Conservation (phyloP, 2,797 vertebrate genomes). For the Sebastes paucispinis region DNA sequence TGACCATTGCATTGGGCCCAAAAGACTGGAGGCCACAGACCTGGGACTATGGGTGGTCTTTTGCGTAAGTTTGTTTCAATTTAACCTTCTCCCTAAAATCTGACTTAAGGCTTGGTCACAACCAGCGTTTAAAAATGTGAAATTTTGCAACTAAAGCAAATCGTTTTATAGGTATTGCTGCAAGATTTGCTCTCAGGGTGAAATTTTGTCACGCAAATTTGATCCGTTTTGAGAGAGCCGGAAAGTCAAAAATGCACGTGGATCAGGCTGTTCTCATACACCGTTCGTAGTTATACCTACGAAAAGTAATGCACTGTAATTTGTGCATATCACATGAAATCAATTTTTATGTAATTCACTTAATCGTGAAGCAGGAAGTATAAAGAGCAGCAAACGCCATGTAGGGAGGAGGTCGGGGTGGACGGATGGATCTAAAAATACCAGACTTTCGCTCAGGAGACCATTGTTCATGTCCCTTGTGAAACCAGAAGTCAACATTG, state of each 20-base stretch:
- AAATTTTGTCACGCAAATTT: not conserved
- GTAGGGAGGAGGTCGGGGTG: too few species aligned
- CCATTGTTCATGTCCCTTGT: too few species aligned
- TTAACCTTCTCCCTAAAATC: not conserved
- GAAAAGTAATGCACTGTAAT: too few species aligned
- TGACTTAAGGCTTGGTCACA: not conserved
- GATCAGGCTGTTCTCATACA: too few species aligned
- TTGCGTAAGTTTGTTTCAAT: slow-evolving; percentile 75
- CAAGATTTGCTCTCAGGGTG: not conserved
- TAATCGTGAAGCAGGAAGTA: too few species aligned
- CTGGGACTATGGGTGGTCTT: slow-evolving; percentile 87
- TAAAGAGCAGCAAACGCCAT: too few species aligned
- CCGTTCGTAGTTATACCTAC: too few species aligned
- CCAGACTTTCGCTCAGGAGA: too few species aligned
- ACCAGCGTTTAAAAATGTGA: not conserved
- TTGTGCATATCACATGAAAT: too few species aligned
- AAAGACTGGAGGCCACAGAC: slow-evolving; percentile 86
- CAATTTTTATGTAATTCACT: too few species aligned
- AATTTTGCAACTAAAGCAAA: not conserved
- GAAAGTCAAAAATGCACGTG: not conserved
- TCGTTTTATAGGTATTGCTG: not conserved
- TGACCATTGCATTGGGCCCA: slow-evolving; percentile 85
- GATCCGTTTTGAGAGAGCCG: not conserved
- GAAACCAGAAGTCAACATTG: too few species aligned
- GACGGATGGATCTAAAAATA: too few species aligned